A percentile compares a stretch with the other conserved stretches of the same genome.
These are phyloP conservation scores for Anagrus nilaparvatae DNA, from an alignment of 1,140 invertebrate genomes.

Conservation along the genomic window DNA sequence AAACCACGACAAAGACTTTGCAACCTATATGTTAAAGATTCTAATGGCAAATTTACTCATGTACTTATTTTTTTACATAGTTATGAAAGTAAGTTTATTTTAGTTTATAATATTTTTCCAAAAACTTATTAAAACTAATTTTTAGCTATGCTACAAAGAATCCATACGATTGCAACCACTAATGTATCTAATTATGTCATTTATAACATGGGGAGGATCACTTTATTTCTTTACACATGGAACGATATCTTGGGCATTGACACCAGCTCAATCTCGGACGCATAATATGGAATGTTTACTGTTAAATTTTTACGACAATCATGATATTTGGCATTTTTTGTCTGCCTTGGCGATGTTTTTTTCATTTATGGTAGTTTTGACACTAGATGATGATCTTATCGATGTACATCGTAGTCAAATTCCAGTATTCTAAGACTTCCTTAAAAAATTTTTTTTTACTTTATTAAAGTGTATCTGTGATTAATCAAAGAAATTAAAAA, in stretches of 20 bases:
- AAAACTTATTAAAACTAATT: constrained; percentile 7
- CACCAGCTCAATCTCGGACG: constrained; percentile 67
- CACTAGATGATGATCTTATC: constrained; percentile 68
- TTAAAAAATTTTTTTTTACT: too few relatives aligned
- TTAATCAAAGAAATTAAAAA: too few relatives aligned
- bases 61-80: constrained; percentile 74
- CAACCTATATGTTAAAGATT: constrained; percentile 68
- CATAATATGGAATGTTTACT: constrained; percentile 66
- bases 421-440: constrained; percentile 68
- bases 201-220: constrained; percentile 56
- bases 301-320: constrained; percentile 73
- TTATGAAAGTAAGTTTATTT: constrained; percentile 64
- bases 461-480: too few relatives aligned
- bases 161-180: constrained; percentile 50
- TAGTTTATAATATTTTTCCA: constrained; percentile 7
- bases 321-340: constrained; percentile 85
- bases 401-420: constrained; percentile 57
- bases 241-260: constrained; percentile 70
- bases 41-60: constrained; percentile 77
- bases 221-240: constrained; percentile 68
- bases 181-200: constrained; percentile 55
- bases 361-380: constrained; percentile 72
- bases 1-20: constrained; percentile 64
- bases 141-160: constrained; percentile 59
- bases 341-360: constrained; percentile 81